A percentile compares a stretch with the other conserved stretches of the same genome.
These are phyloP conservation scores for Geopemphigus sp. DNA, from an alignment of 1,140 invertebrate species.

Conservation along the genomic window DNA sequence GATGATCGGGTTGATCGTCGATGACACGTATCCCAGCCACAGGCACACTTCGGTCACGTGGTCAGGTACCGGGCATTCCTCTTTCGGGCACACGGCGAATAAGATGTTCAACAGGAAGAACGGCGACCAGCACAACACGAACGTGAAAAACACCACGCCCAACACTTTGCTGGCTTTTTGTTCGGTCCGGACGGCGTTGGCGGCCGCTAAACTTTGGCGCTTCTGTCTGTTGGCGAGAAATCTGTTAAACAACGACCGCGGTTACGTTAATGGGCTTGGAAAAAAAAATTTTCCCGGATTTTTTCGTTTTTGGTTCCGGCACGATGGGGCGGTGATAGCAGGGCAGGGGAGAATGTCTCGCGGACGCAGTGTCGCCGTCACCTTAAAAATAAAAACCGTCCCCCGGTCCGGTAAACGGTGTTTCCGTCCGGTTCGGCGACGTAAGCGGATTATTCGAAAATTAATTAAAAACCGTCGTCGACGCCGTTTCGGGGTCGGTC, in stretches of 20 bases:
- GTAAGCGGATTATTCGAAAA: no score
- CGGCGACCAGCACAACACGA: slow-evolving; percentile 86
- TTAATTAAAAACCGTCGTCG: no score
- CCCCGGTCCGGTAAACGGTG: no score
- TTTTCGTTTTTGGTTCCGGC: no score
- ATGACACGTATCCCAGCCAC: slow-evolving; percentile 87
- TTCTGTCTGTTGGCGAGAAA: slow-evolving; percentile 53
- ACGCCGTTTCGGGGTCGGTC: no score
- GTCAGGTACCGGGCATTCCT: slow-evolving; percentile 65
- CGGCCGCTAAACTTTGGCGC: slow-evolving; percentile 66
- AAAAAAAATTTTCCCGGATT: no score
- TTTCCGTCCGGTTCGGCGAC: no score
- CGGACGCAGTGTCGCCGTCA: no score
- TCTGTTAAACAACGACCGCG: slow-evolving; percentile 36
- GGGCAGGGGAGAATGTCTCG: no score
- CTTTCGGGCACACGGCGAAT: slow-evolving; percentile 70
- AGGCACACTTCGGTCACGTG: slow-evolving; percentile 74
- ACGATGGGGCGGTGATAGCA: no score
- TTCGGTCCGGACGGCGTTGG: slow-evolving; percentile 76
- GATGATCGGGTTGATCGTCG: slow-evolving; percentile 80
- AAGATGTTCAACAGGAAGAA: slow-evolving; percentile 85
- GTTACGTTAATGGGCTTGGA: no score
- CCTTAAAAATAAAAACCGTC: no score
- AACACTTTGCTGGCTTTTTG: slow-evolving; percentile 80
- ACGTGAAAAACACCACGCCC: slow-evolving; percentile 84